Evolutionary conservation across 1,140 invertebrate genomes (phyloP).

Genomic region (Campoletis sonorensis): DNA sequence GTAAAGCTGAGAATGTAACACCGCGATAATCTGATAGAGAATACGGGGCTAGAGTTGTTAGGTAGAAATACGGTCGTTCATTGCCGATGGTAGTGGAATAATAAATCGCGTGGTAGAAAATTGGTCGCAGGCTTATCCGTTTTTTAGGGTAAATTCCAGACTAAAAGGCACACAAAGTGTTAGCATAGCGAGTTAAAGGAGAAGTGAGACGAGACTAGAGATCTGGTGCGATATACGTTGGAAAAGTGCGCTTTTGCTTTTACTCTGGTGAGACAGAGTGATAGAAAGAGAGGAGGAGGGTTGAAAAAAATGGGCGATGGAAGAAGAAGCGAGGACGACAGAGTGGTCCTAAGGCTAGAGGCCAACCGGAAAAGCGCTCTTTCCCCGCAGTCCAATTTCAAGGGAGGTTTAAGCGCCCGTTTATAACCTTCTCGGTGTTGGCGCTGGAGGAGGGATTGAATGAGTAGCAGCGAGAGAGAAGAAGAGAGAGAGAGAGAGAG

Average conservation of each 20-base stretch:
- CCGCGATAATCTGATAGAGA: constrained; percentile 5
- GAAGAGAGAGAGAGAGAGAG: constrained; percentile 52
- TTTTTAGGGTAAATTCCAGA: constrained; percentile 21
- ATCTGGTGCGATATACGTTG: constrained; percentile 37
- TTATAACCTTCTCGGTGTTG: constrained; percentile 61
- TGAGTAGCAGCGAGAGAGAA: constrained; percentile 38
- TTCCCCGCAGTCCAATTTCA: constrained; percentile 66
- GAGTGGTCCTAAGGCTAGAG: constrained; percentile 41
- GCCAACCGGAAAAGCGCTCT: constrained; percentile 53
- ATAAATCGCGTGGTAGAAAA: constrained; percentile 34
- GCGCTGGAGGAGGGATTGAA: constrained; percentile 51
- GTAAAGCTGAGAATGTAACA: constrained; percentile 7
- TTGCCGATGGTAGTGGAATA: not conserved
- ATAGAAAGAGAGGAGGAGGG: constrained; percentile 5
- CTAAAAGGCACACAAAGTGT: constrained; percentile 29
- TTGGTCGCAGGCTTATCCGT: constrained; percentile 35
- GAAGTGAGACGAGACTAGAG: constrained; percentile 32
- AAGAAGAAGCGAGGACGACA: constrained; percentile 5
- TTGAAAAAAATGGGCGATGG: not conserved
- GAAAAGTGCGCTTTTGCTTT: constrained; percentile 34
- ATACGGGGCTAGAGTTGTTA: constrained; percentile 5
- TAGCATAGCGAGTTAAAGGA: constrained; percentile 12
- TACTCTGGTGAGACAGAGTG: not conserved
- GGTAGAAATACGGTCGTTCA: not conserved
- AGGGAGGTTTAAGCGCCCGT: constrained; percentile 65